Evolutionary conservation across 2,113 vertebrate genomes (phyloP), one percentile per base, ranked within the genome.

Genomic region (Ammodramus savannarum): DNA sequence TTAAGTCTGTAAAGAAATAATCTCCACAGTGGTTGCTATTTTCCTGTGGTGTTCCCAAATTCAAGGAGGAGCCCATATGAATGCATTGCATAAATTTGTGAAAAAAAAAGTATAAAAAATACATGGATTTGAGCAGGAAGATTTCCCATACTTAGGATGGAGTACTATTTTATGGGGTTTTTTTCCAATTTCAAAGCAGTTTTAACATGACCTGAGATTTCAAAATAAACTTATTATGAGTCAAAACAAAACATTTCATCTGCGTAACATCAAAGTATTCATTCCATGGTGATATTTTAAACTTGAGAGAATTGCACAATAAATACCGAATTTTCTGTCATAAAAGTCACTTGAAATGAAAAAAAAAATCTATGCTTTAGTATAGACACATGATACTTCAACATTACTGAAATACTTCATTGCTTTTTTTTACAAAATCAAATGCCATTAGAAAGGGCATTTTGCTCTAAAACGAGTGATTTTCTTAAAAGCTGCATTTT

Each of bases 221-320:
- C 67, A 93, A 91, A 96, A 82, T 76, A 85, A 93, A 91, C 49
- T 81, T 93, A 54, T 92, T 89, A 63, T 89, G 72, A 93, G 82
- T 91, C 69, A 83, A 96, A 96, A 87, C 77, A 93, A 91, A 95
- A 73, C 22, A 80, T 95, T 87, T 92, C 63, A 74, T 96, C 85
- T 91, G 82, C 1, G 0, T 85, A 87, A 86, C 27, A 90, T 76
- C 85, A 93, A 75, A 93, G n/a, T 55, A 85, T 84, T 96, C 75
- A 55, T 85, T 91, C 75, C 63, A 85, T 1, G 5, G 63, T 48
- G 91, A 83, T 86, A 88, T 91, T 97, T 93, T 93, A 91, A 89
- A 95, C 81, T 89, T 90, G 67, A 73, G 76, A 68, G 46, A 79
- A 89, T 93, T 93, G 51, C 85, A 87, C 87, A 89, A 85, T 79